phyloP scores from a whole-genome alignment of 2,797 vertebrate species.

The Acanthurus tractus region DNA sequence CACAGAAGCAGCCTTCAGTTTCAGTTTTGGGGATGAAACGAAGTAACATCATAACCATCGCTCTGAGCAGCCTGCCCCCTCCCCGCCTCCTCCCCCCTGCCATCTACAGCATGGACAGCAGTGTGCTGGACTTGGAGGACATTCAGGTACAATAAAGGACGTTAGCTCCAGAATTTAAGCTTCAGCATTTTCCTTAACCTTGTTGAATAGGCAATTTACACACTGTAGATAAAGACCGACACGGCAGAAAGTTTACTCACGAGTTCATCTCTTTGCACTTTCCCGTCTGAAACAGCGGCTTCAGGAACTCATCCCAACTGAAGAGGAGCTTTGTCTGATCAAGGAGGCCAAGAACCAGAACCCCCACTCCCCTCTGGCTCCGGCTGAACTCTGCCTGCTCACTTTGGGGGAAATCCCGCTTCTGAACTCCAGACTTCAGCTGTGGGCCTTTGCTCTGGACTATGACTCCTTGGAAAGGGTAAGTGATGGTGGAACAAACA shows the following conservation, averaged over 20 bases:
- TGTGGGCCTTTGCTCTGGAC: conserved; percentile 87
- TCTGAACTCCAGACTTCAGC: conserved; percentile 81
- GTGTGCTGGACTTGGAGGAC: conserved; percentile 86
- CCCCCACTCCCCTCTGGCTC: conserved; percentile 69
- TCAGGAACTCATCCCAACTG: conserved; percentile 80
- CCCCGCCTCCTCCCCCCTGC: conserved; percentile 83
- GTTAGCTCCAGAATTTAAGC: neutral
- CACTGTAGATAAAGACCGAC: neutral
- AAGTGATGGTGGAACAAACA: conserved; percentile 4
- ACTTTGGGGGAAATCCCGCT: conserved; percentile 80
- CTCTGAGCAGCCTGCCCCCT: conserved; percentile 84
- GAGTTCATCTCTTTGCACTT: neutral
- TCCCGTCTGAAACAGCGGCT: conserved; percentile 73
- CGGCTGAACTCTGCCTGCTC: conserved; percentile 84
- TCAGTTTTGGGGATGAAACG: conserved; percentile 84
- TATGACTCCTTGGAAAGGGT: conserved; percentile 86
- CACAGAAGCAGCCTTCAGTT: conserved; percentile 78
- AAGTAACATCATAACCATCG: conserved; percentile 88
- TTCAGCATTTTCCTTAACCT: conserved; percentile 14
- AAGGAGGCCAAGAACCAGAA: conserved; percentile 76
- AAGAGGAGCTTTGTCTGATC: conserved; percentile 83
- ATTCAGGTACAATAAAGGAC: conserved; percentile 78
- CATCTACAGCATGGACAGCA: conserved; percentile 86
- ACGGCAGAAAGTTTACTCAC: neutral
- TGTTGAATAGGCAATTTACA: neutral